Conservation (phyloP, 64 coral and sea anemone species). For the Catalaphyllia jardinei region DNA sequence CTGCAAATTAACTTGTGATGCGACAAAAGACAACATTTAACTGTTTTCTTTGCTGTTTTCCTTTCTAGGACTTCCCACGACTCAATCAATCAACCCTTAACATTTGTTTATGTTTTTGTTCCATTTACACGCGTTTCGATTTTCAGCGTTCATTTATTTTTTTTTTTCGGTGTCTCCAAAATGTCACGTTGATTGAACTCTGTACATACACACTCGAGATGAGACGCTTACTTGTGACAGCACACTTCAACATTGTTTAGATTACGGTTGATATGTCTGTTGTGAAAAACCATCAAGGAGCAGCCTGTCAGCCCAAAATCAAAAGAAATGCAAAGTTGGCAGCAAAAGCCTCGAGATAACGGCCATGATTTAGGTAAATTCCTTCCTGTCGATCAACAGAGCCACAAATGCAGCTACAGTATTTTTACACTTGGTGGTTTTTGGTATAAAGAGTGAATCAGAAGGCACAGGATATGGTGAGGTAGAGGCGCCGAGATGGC, state of each 20-base stretch:
- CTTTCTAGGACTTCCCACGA: conserved; percentile 2
- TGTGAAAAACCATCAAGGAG: conserved; percentile 1
- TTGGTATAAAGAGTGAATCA: neutral
- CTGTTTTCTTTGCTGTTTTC: conserved; percentile 33
- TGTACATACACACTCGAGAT: conserved; percentile 24
- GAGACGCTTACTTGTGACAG: conserved; percentile 24
- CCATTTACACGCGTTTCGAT: conserved; percentile 3
- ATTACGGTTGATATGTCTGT: conserved; percentile 37
- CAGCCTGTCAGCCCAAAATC: conserved; percentile 16
- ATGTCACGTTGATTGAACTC: conserved; percentile 27
- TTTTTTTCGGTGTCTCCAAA: neutral
- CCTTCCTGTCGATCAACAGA: conserved; percentile 19
- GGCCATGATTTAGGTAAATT: conserved; percentile 5
- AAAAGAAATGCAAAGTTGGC: neutral
- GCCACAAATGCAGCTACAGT: neutral
- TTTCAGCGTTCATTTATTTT: neutral
- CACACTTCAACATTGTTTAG: conserved; percentile 23
- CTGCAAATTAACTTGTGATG: conserved; percentile 23
- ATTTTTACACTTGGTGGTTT: conserved; percentile 42
- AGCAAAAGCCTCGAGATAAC: conserved; percentile 5
- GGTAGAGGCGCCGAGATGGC: conserved; percentile 27
- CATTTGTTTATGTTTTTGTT: conserved; percentile 36
- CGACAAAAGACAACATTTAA: conserved; percentile 16
- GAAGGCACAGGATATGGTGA: conserved; percentile 13
- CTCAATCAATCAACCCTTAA: conserved; percentile 20